These are phyloP conservation scores for Potamilus streckersoni DNA, from an alignment of 1,140 invertebrate genomes.

Conservation along the genomic window DNA sequence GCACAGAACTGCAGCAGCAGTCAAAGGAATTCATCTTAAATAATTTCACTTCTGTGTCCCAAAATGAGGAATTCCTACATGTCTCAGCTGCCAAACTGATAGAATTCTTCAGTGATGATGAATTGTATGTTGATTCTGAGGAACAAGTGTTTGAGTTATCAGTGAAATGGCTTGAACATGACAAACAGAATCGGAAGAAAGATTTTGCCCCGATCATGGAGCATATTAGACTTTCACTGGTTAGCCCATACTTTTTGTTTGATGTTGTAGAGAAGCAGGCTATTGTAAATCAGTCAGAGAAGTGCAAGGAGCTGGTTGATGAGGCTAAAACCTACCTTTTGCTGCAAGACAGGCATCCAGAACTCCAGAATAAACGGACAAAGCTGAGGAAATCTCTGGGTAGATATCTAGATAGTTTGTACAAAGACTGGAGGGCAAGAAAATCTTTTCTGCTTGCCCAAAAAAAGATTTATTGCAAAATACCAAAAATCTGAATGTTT, in stretches of 20 bases:
- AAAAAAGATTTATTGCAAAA: no score
- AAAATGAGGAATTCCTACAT: constrained; percentile 70
- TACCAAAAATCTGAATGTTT: no score
- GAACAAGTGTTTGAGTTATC: constrained; percentile 72
- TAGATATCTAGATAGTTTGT: constrained; percentile 18
- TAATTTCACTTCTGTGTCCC: constrained; percentile 49
- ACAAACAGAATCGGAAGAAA: constrained; percentile 44
- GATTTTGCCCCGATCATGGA: constrained; percentile 67
- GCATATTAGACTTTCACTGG: constrained; percentile 70
- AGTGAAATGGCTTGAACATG: constrained; percentile 69
- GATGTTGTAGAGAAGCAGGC: constrained; percentile 69
- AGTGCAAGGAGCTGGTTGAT: constrained; percentile 68
- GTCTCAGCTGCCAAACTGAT: constrained; percentile 66
- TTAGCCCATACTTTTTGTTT: constrained; percentile 72
- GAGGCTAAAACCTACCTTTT: constrained; percentile 72
- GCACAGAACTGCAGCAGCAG: constrained; percentile 68
- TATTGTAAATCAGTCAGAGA: constrained; percentile 52
- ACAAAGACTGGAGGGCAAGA: no score
- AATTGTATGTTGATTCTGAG: constrained; percentile 70
- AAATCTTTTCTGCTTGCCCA: no score
- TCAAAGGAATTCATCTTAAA: constrained; percentile 67
- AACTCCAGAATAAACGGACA: constrained; percentile 63
- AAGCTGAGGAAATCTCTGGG: constrained; percentile 64
- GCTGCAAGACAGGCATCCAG: constrained; percentile 69
- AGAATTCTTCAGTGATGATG: constrained; percentile 71